Evolutionary conservation across 1,140 invertebrate species (phyloP).

Genomic region (Drosophila santomea): DNA sequence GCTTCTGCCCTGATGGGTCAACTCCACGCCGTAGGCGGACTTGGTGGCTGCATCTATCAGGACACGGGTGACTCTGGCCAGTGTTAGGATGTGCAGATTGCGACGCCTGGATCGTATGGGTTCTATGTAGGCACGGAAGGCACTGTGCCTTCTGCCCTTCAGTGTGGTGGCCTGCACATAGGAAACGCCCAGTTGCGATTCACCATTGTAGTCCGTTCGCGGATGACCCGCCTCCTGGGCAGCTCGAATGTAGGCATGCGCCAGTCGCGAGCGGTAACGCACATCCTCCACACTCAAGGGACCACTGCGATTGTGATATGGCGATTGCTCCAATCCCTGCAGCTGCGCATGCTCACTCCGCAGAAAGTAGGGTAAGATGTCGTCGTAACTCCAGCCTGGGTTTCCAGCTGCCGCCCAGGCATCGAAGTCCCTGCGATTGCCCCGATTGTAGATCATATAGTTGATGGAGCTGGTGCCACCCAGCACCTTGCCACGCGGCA

Average conservation of each 20-base stretch:
- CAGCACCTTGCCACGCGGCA: slow-evolving; percentile 88
- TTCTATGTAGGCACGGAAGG: slow-evolving; percentile 87
- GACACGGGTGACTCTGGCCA: slow-evolving; percentile 88
- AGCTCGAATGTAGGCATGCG: slow-evolving; percentile 88
- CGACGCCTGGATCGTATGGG: slow-evolving; percentile 86
- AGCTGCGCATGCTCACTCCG: slow-evolving; percentile 87
- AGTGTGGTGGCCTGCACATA: slow-evolving; percentile 89
- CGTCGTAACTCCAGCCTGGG: slow-evolving; percentile 90
- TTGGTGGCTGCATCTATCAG: slow-evolving; percentile 87
- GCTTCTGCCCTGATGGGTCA: slow-evolving; percentile 85
- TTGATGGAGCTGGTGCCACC: slow-evolving; percentile 93
- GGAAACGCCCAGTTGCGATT: slow-evolving; percentile 88
- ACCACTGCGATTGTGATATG: slow-evolving; percentile 87
- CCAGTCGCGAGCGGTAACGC: slow-evolving; percentile 86
- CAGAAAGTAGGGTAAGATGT: slow-evolving; percentile 89
- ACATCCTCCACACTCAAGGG: slow-evolving; percentile 86
- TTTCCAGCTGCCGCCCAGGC: slow-evolving; percentile 89
- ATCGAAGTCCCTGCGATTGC: slow-evolving; percentile 91
- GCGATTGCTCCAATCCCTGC: slow-evolving; percentile 85
- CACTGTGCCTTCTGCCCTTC: slow-evolving; percentile 85
- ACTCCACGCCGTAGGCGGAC: slow-evolving; percentile 88
- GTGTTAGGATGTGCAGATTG: slow-evolving; percentile 88
- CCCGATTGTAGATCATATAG: slow-evolving; percentile 95
- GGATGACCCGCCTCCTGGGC: slow-evolving; percentile 87
- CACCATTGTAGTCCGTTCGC: slow-evolving; percentile 88